Base-by-base conservation (phyloP, 1,140 invertebrate genomes). In the Zaprionus nigranus region DNA sequence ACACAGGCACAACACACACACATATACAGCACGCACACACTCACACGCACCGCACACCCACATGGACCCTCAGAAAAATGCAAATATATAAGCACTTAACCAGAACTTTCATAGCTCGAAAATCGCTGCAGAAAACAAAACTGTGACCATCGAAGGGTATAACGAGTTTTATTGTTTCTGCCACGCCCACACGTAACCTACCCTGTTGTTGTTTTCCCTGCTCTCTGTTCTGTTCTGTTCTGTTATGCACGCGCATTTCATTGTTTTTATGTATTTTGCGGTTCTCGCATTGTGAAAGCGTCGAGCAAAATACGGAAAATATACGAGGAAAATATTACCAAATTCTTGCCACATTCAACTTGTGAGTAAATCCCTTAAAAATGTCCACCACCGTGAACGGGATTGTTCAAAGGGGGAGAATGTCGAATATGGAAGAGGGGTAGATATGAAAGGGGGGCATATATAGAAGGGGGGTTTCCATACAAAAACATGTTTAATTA, bases 251-350 rank as follows among this genome's bases (percentile, higher is more conserved):
- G 43, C 66, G 56, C 66, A 36, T 71, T 63, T 62, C 60, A 61
- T 66, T 66, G 64, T 66, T 66, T 66, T 58, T 66, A 66, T 66
- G 64, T 66, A 58, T 66, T 66, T 66, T 66, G 64, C 54, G 64
- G 64, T 66, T 66, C 49, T 58, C 40, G 17, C 36, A 28, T 54
- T 69, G 58, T 54, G n/a, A 36, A 17, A 69, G 60, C 40, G n/a
- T n/a, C n/a, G n/a, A n/a, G n/a, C n/a, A n/a, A n/a, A n/a, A n/a
- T n/a, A n/a, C n/a, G 11, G 54, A 40, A 43, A 56, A 34, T 34
- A 34, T 17, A 20, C 40, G 30, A 13, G 17, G 26, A 64, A 65
- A 40, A 36, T 57, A 66, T 66, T 17, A 17, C 17, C 38, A 22
- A 66, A 49, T 49, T 66, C 43, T 56, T 28, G 15, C 13, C 53